Evolutionary conservation across 2,113 vertebrate genomes (phyloP).

Genomic region (Thymallus thymallus): DNA sequence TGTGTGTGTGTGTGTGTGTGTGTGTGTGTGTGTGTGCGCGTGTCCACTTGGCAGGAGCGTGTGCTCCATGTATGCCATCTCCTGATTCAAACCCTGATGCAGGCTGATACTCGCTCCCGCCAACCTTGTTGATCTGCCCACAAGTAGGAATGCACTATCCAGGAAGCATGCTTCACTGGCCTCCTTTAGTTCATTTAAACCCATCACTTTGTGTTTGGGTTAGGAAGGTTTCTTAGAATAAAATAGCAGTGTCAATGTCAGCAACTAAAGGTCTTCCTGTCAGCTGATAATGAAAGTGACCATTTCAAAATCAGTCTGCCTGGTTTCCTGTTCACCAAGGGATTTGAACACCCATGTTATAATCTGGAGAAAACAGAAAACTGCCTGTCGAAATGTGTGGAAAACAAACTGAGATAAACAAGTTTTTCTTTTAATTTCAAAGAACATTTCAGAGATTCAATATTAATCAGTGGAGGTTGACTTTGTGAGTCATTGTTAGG

Average conservation of each 20-base stretch:
- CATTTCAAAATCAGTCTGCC: too few species aligned
- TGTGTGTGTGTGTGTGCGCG: not conserved
- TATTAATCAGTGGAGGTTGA: slow-evolving; percentile 43
- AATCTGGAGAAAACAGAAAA: too few species aligned
- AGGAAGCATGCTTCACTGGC: slow-evolving; percentile 54
- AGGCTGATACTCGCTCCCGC: slow-evolving; percentile 62
- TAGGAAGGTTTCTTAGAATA: slow-evolving; percentile 50
- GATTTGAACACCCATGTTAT: too few species aligned
- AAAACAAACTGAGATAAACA: not conserved
- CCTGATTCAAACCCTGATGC: slow-evolving; percentile 41
- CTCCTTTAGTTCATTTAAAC: slow-evolving; percentile 59
- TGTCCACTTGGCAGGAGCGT: slow-evolving; percentile 52
- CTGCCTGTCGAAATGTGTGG: not conserved
- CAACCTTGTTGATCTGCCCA: slow-evolving; percentile 44
- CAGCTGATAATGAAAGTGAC: too few species aligned
- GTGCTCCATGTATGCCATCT: slow-evolving; percentile 45
- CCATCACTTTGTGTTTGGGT: slow-evolving; percentile 61
- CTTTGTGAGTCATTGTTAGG: slow-evolving; percentile 60
- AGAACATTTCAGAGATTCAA: not conserved
- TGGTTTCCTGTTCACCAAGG: too few species aligned
- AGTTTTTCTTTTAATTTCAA: not conserved
- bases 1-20: slow-evolving; percentile 27
- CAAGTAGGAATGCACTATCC: slow-evolving; percentile 64
- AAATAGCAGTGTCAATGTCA: too few species aligned
- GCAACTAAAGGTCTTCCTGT: too few species aligned